A percentile compares a stretch with the other conserved stretches of the same genome.
These are phyloP conservation scores for Protomyctophum bolini DNA, from an alignment of 2,113 vertebrate species.

Conservation along the genomic window DNA sequence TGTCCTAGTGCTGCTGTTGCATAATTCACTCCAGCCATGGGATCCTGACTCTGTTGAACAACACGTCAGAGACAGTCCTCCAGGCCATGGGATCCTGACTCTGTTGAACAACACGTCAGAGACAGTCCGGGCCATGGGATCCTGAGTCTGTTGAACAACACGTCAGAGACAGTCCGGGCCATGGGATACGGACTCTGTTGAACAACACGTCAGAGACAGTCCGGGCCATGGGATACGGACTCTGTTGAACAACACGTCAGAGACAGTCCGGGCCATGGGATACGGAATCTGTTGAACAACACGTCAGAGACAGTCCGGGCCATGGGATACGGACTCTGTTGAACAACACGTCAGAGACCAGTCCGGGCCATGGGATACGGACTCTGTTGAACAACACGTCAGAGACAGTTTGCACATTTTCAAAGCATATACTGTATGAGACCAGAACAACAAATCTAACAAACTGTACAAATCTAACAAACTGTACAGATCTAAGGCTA, in stretches of 20 bases:
- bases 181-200: slow-evolving; percentile 7
- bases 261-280: neutral
- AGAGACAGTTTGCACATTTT: neutral
- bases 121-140: neutral
- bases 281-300: too few species aligned
- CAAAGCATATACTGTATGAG: too few species aligned
- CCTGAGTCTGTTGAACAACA: too few species aligned
- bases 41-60: slow-evolving; percentile 28
- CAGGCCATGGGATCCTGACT: slow-evolving; percentile 14
- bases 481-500: neutral
- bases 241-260: neutral
- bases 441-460: too few species aligned
- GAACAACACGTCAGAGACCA: slow-evolving; percentile 33
- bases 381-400: neutral
- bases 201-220: slow-evolving; percentile 38
- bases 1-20: slow-evolving; percentile 59
- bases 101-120: neutral
- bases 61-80: slow-evolving; percentile 21
- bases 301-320: neutral
- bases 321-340: slow-evolving; percentile 6
- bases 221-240: slow-evolving; percentile 14
- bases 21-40: slow-evolving; percentile 73
- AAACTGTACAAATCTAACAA: neutral
- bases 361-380: slow-evolving; percentile 15
- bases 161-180: neutral